These are phyloP conservation scores for Eulemur rubriventer DNA, from an alignment of 2,797 vertebrate genomes.

Conservation along the genomic window DNA sequence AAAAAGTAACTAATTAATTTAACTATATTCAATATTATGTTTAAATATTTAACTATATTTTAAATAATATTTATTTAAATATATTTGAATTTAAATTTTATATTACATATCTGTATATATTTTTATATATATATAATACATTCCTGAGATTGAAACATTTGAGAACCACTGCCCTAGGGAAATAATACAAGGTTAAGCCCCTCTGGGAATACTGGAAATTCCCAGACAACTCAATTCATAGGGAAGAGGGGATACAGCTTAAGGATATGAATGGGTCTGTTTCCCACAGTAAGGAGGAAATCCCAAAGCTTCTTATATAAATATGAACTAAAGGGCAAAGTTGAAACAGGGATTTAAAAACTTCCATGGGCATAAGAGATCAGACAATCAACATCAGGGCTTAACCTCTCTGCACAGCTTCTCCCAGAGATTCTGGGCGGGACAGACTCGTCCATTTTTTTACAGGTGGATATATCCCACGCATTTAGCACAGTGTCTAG, in stretches of 20 bases:
- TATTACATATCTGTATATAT: too few relatives aligned
- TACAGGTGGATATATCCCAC: not conserved
- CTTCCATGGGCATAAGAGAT: not conserved
- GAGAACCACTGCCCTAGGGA: not conserved
- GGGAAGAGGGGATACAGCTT: rapidly evolving
- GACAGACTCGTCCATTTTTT: not conserved
- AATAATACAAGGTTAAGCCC: not conserved
- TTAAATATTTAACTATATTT: too few relatives aligned
- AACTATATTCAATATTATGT: too few relatives aligned
- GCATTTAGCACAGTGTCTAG: not conserved
- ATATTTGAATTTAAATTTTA: too few relatives aligned
- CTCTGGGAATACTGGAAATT: not conserved
- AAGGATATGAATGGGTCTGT: too few relatives aligned
- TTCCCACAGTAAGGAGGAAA: not conserved
- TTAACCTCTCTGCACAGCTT: not conserved
- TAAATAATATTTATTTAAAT: too few relatives aligned
- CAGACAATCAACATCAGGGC: not conserved
- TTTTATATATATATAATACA: rapidly evolving
- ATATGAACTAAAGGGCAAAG: not conserved
- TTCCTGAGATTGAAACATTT: not conserved
- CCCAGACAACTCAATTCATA: not conserved
- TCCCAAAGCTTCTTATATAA: not conserved
- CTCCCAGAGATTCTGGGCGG: not conserved
- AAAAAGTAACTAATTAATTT: too few relatives aligned
- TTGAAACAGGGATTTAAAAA: not conserved